phyloP scores from a whole-genome alignment of 2,888 invertebrate species.

The Mechanitis messenoides region DNA sequence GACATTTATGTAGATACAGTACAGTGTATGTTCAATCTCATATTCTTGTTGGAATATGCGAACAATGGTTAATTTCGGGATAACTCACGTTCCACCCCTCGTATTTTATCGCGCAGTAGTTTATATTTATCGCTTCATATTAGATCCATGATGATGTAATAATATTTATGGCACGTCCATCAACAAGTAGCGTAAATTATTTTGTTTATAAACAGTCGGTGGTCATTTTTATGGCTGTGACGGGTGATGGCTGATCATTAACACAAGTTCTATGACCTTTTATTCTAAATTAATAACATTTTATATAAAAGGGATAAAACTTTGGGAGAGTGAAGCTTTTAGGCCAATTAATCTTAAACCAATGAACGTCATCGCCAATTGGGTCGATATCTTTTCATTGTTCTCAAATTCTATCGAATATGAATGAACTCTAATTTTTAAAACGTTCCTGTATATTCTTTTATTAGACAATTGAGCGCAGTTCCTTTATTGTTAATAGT shows the following conservation, averaged over 20 bases:
- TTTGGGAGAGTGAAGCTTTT: too few species aligned
- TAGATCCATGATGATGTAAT: slow-evolving; percentile 3
- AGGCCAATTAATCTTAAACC: too few species aligned
- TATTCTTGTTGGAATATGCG: neutral
- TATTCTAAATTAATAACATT: too few species aligned
- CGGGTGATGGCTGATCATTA: neutral
- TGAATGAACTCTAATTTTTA: too few species aligned
- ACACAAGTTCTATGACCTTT: neutral
- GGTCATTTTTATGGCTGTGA: neutral
- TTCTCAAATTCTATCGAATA: too few species aligned
- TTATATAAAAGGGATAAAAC: too few species aligned
- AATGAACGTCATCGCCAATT: too few species aligned
- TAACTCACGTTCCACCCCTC: slow-evolving; percentile 4
- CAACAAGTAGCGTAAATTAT: slow-evolving; percentile 1
- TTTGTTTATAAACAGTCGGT: neutral
- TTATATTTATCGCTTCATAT: slow-evolving; percentile 4
- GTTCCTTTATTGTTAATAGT: too few species aligned
- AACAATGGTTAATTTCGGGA: slow-evolving; percentile 6
- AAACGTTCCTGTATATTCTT: too few species aligned
- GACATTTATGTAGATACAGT: too few species aligned
- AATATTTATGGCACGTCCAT: slow-evolving; percentile 7
- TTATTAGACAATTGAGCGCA: too few species aligned
- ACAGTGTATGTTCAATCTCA: neutral
- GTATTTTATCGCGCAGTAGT: slow-evolving; percentile 3
- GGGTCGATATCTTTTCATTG: too few species aligned